Conservation (phyloP, 2,113 vertebrate genomes). For the Pampusana beccarii region DNA sequence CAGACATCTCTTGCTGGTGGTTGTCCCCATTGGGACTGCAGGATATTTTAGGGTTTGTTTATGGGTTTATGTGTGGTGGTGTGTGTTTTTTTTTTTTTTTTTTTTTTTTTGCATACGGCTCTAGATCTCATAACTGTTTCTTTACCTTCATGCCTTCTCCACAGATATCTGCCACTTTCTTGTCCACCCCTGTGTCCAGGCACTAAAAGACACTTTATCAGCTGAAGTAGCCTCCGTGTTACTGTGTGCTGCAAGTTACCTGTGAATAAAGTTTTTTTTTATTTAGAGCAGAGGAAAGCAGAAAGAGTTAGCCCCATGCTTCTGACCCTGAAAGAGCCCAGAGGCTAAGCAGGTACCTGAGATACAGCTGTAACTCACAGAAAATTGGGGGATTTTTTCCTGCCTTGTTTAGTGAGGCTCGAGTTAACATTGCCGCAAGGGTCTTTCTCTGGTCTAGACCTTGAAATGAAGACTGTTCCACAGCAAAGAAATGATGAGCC, state of each 20-base stretch:
- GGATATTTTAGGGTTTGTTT: background rate
- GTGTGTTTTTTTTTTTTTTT: background rate
- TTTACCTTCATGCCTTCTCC: background rate
- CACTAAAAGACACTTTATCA: background rate
- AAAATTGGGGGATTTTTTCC: background rate
- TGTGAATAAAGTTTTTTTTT: background rate
- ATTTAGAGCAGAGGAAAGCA: background rate
- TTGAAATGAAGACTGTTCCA: background rate
- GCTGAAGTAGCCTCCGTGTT: background rate
- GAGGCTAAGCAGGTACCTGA: background rate
- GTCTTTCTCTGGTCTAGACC: constrained; percentile 21
- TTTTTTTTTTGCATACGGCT: background rate
- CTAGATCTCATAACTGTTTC: background rate
- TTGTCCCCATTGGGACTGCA: background rate
- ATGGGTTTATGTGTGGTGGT: too few species aligned
- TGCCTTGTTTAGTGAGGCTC: background rate
- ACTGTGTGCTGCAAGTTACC: background rate
- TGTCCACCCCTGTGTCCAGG: background rate
- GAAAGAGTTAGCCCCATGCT: background rate
- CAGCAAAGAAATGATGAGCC: constrained; percentile 21
- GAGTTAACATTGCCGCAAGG: background rate
- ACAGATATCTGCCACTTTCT: background rate
- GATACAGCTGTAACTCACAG: background rate
- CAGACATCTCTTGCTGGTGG: background rate
- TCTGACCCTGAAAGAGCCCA: background rate